phyloP scores from a whole-genome alignment of 2,888 invertebrate genomes.

The Flexamia atlantica region DNA sequence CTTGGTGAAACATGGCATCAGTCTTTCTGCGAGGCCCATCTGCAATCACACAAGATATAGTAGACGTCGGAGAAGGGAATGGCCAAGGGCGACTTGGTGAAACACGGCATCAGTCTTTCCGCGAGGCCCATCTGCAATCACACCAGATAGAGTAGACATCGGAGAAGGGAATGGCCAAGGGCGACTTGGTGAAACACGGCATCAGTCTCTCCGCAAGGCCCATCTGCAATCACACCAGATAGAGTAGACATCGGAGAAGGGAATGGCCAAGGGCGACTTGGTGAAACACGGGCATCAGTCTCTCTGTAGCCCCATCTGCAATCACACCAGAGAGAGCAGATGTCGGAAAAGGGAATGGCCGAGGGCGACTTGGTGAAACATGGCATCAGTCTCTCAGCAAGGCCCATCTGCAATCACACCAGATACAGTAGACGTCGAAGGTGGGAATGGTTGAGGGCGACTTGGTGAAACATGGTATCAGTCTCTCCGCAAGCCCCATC shows the following conservation, averaged over 20 bases:
- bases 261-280: slow-evolving; percentile 91
- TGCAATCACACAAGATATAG: slow-evolving; percentile 89
- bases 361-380: too few species aligned
- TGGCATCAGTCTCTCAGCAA: slow-evolving; percentile 93
- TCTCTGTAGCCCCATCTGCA: too few species aligned
- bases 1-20: too few species aligned
- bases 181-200: slow-evolving; percentile 89
- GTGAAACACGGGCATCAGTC: slow-evolving; percentile 92
- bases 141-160: slow-evolving; percentile 99
- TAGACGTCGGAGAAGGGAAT: slow-evolving; percentile 98
- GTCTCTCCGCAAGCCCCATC: too few species aligned
- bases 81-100: slow-evolving; percentile 88
- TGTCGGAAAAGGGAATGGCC: too few species aligned
- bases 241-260: slow-evolving; percentile 97
- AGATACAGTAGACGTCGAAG: slow-evolving; percentile 96
- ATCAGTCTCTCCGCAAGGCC: too few species aligned
- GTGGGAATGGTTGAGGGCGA: slow-evolving; percentile 94
- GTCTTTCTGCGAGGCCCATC: slow-evolving; percentile 92
- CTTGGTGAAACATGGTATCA: too few species aligned
- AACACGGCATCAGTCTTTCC: slow-evolving; percentile 91
- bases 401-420: slow-evolving; percentile 85
- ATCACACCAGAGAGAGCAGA: too few species aligned
- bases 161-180: slow-evolving; percentile 95
- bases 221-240: too few species aligned
- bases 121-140: slow-evolving; percentile 85